These are phyloP conservation scores for Falcaria lacertinaria DNA, from an alignment of 2,888 invertebrate genomes.

Conservation along the genomic window DNA sequence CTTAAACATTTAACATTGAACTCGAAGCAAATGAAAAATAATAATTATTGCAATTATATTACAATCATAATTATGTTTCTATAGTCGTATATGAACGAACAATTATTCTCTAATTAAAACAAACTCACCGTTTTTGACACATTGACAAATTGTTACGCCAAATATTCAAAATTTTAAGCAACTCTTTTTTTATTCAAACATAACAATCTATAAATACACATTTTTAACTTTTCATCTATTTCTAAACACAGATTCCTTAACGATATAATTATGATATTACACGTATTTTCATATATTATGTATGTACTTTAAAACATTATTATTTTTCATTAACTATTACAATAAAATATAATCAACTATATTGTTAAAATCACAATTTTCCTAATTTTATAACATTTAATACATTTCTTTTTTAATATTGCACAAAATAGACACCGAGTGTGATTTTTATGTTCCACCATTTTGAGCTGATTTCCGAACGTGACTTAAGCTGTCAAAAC, in stretches of 20 bases:
- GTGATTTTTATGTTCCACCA: slow-evolving; percentile 32
- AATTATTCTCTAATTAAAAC: too few relatives aligned
- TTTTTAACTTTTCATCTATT: slow-evolving; percentile 50
- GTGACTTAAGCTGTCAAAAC: slow-evolving; percentile 32
- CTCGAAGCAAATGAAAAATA: background rate
- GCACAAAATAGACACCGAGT: slow-evolving; percentile 68
- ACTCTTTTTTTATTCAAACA: slow-evolving; percentile 26
- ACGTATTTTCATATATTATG: slow-evolving; percentile 25
- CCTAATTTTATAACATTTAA: slow-evolving; percentile 70
- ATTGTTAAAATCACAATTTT: slow-evolving; percentile 76
- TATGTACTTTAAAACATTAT: slow-evolving; percentile 57
- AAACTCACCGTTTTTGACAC: background rate
- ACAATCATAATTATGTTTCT: too few relatives aligned
- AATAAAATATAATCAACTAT: slow-evolving; percentile 73
- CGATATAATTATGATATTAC: slow-evolving; percentile 62
- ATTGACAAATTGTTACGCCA: background rate
- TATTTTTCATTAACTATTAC: slow-evolving; percentile 51
- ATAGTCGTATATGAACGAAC: too few relatives aligned
- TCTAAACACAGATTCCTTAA: slow-evolving; percentile 70
- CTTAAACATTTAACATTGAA: background rate
- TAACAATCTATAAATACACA: slow-evolving; percentile 57
- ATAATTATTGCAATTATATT: background rate
- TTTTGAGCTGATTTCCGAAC: slow-evolving; percentile 29
- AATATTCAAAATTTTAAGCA: slow-evolving; percentile 3
- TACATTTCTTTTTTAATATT: slow-evolving; percentile 43